Evolutionary conservation across 1,140 invertebrate species (phyloP), one percentile per base, ranked within the genome.

Genomic region (Rhopalosiphum maidis): DNA sequence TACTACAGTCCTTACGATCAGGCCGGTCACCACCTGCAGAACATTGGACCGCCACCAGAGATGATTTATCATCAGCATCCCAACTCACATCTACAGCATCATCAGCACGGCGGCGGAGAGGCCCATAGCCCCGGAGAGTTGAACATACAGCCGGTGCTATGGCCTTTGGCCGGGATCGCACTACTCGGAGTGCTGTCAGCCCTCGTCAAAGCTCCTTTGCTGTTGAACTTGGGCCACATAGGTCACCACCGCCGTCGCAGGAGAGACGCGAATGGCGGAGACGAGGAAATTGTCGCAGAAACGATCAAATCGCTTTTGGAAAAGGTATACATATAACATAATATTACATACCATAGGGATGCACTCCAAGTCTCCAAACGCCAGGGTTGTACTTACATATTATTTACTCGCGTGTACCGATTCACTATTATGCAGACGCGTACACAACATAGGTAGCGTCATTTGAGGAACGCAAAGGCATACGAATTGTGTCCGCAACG

Each of bases 171-270:
- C 22, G 97, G 97, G 55, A 96, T 97, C 22, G 97, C 97, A 3
- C 95, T 98, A 22, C 95, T 98, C 48, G 97, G 97, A 41, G 97
- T 97, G 15, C 97, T 97, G 1, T 97, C 97, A 41, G 97, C 97
- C 8, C 95, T 98, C 68, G 97, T 97, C 68, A 96, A 96, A 88
- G 97, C 98, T 95, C 97, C 97, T 3, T 96, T 97, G 54, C 95
- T 98, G 25, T 95, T 98, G 15, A 97, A 97, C 94, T 95, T 98
- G 54, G 97, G 97, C 88, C 96, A 97, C 9, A 95, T 97, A 22
- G 96, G 96, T 6, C 94, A 94, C 35, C 94, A 94, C 43, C 95
- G 95, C 90, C 95, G 94, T 35, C 95, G 95, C 91, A 95, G 94
- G 88, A 95, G 95, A 93, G 94, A 95, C 87, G 77, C 18, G 22